Evolutionary conservation across 1,140 invertebrate species (phyloP), one percentile per base, ranked within the genome.

Genomic region (Neelides sp.): DNA sequence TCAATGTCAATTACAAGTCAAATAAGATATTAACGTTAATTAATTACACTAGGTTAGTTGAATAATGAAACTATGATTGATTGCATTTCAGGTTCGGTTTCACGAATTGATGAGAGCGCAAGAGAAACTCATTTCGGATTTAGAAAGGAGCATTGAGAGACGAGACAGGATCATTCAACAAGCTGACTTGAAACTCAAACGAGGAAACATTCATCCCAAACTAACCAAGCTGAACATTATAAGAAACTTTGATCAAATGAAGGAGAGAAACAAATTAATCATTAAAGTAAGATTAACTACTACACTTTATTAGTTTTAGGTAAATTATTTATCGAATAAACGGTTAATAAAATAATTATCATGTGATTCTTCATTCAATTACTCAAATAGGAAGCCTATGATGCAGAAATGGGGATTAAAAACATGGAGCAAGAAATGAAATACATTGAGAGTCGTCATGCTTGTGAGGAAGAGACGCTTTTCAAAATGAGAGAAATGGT

Each of bases 121-220:
- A 52, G 80, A 84, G 54, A 84, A 80, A 64, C 65, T 88, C 12
- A 73, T 83, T 3, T 71, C 75, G 26, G 84, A 87, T 62, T 70
- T 88, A 65, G 81, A 85, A 36, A 71, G 79, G 59, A 82, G 81
- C 59, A 74, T 88, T 12, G 73, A 74, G 15, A 73, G 80, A 54
- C 70, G 84, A 35, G 82, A 83, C 37, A 68, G 73, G 42, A 79
- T 83, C 41, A 68, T 78, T 40, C 71, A 76, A 22, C 64, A 66
- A 48, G 73, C 77, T 2, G 68, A 73, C 28, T 71, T 73, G 1
- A 72, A 72, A 43, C 71, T 78, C 46, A 75, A 75, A 40, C 66
- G 66, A 7, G 57, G 63, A n/a, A 55, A 57, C 22, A 52, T 54
- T 22, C 39, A 57, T 49, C 54, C 52, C 1, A 51, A 44, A 27